Percentiles rank a stretch among this genome's conserved stretches.
These are phyloP conservation scores for Elanus axillaris DNA, from an alignment of 2,113 vertebrate species.

Conservation along the genomic window DNA sequence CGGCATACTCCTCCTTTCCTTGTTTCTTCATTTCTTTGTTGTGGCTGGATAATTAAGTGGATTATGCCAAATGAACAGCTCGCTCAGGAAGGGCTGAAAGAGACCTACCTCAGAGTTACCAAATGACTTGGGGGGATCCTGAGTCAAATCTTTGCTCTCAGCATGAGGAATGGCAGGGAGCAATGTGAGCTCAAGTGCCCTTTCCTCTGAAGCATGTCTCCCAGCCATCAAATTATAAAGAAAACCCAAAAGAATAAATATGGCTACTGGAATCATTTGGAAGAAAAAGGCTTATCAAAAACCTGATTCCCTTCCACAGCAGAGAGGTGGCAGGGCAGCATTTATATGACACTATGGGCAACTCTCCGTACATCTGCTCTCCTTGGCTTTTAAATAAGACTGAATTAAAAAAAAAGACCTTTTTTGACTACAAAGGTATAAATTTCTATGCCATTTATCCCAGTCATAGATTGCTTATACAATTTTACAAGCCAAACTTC, in stretches of 20 bases:
- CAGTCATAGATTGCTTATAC: not conserved
- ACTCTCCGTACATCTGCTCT: rapidly evolving
- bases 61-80: conserved; percentile 37
- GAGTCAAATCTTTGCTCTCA: not conserved
- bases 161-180: not conserved
- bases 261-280: not conserved
- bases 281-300: not conserved
- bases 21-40: not conserved
- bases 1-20: not conserved
- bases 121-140: not conserved
- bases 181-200: not conserved
- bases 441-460: not conserved
- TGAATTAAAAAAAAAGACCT: not conserved
- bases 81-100: not conserved
- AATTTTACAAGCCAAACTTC: not conserved
- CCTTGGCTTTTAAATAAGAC: not conserved
- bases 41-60: not conserved
- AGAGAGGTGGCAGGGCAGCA: not conserved
- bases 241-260: not conserved
- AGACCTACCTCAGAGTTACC: conserved; percentile 11
- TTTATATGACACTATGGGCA: not conserved
- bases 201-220: not conserved
- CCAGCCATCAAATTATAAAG: not conserved
- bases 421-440: not conserved
- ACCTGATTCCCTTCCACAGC: not conserved